Base-by-base conservation (phyloP, 2,797 vertebrate genomes). In the Anas georgica region DNA sequence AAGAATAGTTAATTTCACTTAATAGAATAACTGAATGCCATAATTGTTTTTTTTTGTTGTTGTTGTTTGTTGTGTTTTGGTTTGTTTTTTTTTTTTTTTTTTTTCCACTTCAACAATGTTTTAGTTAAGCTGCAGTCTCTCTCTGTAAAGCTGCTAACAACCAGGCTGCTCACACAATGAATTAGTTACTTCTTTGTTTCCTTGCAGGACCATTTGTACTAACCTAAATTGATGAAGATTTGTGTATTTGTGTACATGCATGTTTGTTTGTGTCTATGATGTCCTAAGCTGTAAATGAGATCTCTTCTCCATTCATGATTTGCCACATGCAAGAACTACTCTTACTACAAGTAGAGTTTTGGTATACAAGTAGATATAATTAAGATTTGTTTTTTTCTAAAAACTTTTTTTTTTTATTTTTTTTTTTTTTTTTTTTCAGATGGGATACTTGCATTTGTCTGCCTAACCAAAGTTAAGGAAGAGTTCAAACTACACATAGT, bases 21-120 rank as follows among this genome's bases (percentile, higher is more conserved):
- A 98, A 97, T 97, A 96, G 97, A 98, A 97, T 98, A 98, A 98
- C 97, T 98, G 97, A 97, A 97, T 95, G 96, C 96, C 97, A 98
- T 98, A 97, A 98, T 97, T 97, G 94, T 72, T 39, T 33, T 29
- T 25, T 93, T 87, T 37, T 37, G 37, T 37, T 37, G 37, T 37
- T 69, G 10, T 58, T 90, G 70, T 86, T 88, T 97, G 93, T 79
- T 72, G 35, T 28, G 17, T 33, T 23, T 25, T 93, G 84, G 69
- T 13, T 59, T 79, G 81, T 2, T 88, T 37, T 35, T 37, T 37
- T 2, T 88, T 91, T 88, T 2, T 88, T 37, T 35, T 37, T 37
- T 2, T 88, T 91, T 88, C 87, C 82, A 72, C 94, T 97, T 96
- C 90, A 93, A 93, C 83, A 96, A 96, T 91, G 85, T 96, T 97